Percentiles rank a stretch among this genome's conserved stretches.
These are phyloP conservation scores for Phortica magna DNA, from an alignment of 2,888 invertebrate genomes.

Conservation along the genomic window DNA sequence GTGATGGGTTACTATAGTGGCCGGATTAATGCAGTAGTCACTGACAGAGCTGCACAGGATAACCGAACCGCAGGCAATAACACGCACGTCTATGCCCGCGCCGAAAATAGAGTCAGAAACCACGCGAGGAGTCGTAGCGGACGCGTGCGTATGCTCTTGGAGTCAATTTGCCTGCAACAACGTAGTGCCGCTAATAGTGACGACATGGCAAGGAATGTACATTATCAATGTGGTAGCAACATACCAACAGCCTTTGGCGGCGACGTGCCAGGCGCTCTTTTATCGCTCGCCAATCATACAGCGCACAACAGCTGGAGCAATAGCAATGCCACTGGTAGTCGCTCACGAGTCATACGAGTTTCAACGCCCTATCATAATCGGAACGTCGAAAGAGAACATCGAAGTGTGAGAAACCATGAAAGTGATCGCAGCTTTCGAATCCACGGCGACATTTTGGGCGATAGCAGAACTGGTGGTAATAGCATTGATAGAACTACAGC, in stretches of 20 bases:
- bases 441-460: neutral
- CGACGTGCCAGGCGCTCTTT: constrained; percentile 22
- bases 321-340: constrained; percentile 32
- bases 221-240: constrained; percentile 33
- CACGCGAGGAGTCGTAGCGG: neutral
- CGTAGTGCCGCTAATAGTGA: constrained; percentile 26
- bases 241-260: neutral
- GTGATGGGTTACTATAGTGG: constrained; percentile 41
- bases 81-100: neutral
- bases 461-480: neutral
- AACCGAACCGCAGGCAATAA: neutral
- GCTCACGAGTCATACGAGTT: neutral
- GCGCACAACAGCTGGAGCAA: constrained; percentile 37
- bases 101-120: neutral
- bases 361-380: neutral
- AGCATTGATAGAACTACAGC: neutral
- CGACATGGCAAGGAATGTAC: constrained; percentile 33
- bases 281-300: constrained; percentile 14
- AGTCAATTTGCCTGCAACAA: neutral
- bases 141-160: neutral
- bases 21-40: neutral
- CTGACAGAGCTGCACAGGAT: neutral
- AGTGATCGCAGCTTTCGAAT: neutral
- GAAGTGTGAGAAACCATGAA: neutral
- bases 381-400: neutral